Percentiles rank a stretch among this genome's conserved stretches.
phyloP scores from a whole-genome alignment of 2,888 invertebrate species.

The Vanessa cardui region DNA sequence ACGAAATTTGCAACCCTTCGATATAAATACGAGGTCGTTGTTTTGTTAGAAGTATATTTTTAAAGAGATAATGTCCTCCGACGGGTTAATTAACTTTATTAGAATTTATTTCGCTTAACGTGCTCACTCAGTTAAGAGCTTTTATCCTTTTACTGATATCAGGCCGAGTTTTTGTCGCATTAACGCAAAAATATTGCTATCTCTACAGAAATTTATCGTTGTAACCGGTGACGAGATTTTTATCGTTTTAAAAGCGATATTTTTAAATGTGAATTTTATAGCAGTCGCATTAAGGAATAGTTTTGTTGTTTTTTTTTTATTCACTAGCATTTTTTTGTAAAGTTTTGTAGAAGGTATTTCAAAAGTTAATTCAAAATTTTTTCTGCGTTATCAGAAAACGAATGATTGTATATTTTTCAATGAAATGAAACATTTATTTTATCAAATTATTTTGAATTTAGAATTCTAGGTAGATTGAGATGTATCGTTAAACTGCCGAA shows the following conservation, averaged over 20 bases:
- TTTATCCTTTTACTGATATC: slow-evolving; percentile 51
- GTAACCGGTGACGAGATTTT: slow-evolving; percentile 32
- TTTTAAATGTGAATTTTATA: not conserved
- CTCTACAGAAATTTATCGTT: slow-evolving; percentile 37
- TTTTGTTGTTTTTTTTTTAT: too few species aligned
- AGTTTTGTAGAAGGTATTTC: too few species aligned
- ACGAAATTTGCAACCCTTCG: slow-evolving; percentile 19
- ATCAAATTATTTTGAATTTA: too few species aligned
- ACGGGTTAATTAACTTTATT: slow-evolving; percentile 80
- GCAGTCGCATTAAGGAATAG: not conserved
- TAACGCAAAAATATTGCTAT: slow-evolving; percentile 43
- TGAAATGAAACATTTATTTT: too few species aligned
- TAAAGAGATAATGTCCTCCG: slow-evolving; percentile 71
- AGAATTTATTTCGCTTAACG: slow-evolving; percentile 75
- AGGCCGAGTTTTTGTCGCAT: slow-evolving; percentile 46
- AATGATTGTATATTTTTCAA: too few species aligned
- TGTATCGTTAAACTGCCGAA: too few species aligned
- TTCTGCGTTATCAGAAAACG: too few species aligned
- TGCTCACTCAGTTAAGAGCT: slow-evolving; percentile 55
- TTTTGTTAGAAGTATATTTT: slow-evolving; percentile 52
- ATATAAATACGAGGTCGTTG: slow-evolving; percentile 20
- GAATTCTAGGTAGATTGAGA: too few species aligned
- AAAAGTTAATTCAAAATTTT: too few species aligned
- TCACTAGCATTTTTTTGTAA: too few species aligned
- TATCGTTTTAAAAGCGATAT: slow-evolving; percentile 11